Base-by-base conservation (phyloP, 2,888 invertebrate genomes). In the Heliconius sara region DNA sequence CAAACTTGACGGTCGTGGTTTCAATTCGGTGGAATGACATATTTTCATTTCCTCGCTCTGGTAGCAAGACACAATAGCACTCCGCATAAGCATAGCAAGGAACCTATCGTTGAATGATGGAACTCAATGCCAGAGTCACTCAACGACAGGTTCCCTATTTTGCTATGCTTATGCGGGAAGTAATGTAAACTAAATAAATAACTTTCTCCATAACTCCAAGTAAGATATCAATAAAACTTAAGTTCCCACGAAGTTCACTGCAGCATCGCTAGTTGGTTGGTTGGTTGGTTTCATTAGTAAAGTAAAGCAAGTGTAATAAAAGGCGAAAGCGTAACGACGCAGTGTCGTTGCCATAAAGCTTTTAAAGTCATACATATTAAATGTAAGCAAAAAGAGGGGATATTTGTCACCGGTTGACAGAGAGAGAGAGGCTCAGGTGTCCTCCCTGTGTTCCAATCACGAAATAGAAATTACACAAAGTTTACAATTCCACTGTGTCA, bases 401-500 rank as follows among this genome's bases (percentile, higher is more conserved):
- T 84, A 84, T 86, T 85, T 86, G 86, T 86, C 86, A 84, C 81
- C 82, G 86, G 84, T 85, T 89, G 87, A 88, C 88, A 87, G 87
- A 86, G 86, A 81, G 88, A 87, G 87, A 86, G 86, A 81, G 88
- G 83, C 88, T 85, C 90, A 90, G 90, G 90, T 90, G 90, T 82
- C 83, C 80, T 43, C 82, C 75, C 79, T 83, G 85, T 83, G 85
- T 87, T 88, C 89, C 90, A 90, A 90, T 90, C 90, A 87, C 84
- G 86, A 87, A 88, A 90, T 89, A 89, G 87, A 89, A 89, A 90
- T 90, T 89, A 88, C 87, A 84, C 82, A 83, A 84, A 83, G 84
- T 85, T 86, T 85, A 84, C 81, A 76, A 79, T 79, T 81, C 81
- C 74, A 79, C 22, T 47, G 27, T 39, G 19, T 81, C 79, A 66